These are phyloP conservation scores for Drosophila orena DNA, from an alignment of 1,140 invertebrate genomes.

Conservation along the genomic window DNA sequence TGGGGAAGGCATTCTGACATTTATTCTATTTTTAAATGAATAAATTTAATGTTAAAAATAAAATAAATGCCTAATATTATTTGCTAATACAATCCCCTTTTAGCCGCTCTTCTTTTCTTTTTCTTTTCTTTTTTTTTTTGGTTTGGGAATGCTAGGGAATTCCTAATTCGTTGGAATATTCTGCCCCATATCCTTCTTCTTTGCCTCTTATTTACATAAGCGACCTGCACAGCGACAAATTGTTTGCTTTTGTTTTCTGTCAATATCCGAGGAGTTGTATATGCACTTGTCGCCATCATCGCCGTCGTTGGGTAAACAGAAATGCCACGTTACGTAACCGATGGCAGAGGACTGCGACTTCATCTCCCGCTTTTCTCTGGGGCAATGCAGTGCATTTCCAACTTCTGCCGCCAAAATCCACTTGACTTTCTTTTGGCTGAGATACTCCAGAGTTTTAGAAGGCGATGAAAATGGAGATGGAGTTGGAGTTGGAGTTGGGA, in stretches of 20 bases:
- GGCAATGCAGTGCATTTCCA: conserved; percentile 48
- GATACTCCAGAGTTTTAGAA: conserved; percentile 52
- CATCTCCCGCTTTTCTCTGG: conserved; percentile 7
- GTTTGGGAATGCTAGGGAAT: conserved; percentile 5
- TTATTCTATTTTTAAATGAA: too few relatives aligned
- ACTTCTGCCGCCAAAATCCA: conserved; percentile 75
- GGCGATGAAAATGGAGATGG: conserved; percentile 32
- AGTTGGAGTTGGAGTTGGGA: conserved; percentile 39
- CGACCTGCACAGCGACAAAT: conserved; percentile 70
- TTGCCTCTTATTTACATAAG: conserved; percentile 68
- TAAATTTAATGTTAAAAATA: too few relatives aligned
- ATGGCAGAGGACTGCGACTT: conserved; percentile 17
- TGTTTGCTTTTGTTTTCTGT: conserved; percentile 81
- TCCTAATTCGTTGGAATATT: background rate
- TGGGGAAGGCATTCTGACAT: background rate
- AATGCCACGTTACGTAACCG: conserved; percentile 70
- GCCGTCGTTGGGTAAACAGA: conserved; percentile 65
- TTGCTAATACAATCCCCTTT: too few relatives aligned
- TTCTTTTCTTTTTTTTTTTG: background rate
- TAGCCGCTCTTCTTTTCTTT: background rate
- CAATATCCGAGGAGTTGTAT: conserved; percentile 63
- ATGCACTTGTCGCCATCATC: conserved; percentile 74
- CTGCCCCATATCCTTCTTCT: conserved; percentile 10
- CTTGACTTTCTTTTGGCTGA: conserved; percentile 61
- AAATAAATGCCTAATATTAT: too few relatives aligned